A percentile compares a stretch with the other conserved stretches of the same genome.
Conservation (phyloP, 2,113 vertebrate genomes). For the Corynorhinus townsendii region DNA sequence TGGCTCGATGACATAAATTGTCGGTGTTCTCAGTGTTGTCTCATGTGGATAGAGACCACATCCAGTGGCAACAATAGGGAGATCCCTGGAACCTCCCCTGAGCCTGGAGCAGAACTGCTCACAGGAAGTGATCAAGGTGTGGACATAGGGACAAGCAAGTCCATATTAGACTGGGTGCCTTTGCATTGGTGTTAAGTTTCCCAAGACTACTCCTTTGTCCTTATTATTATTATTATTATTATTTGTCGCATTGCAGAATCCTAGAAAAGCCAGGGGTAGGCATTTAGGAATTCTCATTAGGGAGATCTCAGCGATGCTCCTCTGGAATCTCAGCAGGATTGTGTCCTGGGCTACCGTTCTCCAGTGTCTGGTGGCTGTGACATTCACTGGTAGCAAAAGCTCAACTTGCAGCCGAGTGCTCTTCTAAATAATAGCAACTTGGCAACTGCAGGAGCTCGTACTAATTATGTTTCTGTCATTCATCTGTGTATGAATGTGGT, state of each 20-base stretch:
- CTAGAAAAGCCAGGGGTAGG: neutral
- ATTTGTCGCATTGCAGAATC: neutral
- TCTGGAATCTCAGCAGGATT: neutral
- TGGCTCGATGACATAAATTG: neutral
- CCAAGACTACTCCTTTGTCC: neutral
- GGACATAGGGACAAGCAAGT: neutral
- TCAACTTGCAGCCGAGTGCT: constrained; percentile 39
- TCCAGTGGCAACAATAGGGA: neutral
- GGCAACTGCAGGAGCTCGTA: neutral
- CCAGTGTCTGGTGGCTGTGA: neutral
- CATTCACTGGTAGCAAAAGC: constrained; percentile 43
- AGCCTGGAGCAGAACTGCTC: neutral
- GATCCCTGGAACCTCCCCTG: neutral
- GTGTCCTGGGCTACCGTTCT: neutral
- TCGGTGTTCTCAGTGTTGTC: neutral
- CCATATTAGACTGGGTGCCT: neutral
- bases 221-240: neutral
- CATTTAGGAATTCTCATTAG: neutral
- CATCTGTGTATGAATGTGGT: no score
- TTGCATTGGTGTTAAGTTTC: neutral
- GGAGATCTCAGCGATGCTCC: neutral
- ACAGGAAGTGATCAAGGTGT: neutral
- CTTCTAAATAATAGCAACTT: constrained; percentile 71
- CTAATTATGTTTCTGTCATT: constrained; percentile 73
- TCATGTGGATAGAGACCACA: neutral